A percentile compares a stretch with the other conserved stretches of the same genome.
Conservation (phyloP, 2,113 vertebrate species). For the Ictalurus punctatus region DNA sequence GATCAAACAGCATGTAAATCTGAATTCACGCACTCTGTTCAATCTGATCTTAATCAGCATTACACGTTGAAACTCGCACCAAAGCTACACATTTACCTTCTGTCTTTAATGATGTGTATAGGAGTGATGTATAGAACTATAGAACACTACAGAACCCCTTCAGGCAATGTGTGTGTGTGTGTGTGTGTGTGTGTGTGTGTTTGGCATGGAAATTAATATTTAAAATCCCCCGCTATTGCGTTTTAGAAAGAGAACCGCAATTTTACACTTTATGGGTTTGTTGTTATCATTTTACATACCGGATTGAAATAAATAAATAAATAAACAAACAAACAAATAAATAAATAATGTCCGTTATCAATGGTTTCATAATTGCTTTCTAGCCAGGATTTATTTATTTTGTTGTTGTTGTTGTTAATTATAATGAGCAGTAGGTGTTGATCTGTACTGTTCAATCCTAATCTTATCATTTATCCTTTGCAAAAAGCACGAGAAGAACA, state of each 20-base stretch:
- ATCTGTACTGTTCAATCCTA: neutral
- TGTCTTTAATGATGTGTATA: neutral
- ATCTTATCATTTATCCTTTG: neutral
- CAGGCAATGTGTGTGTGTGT: neutral
- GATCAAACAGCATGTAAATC: slow-evolving; percentile 28
- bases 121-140: neutral
- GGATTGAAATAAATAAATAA: neutral
- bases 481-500: neutral
- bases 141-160: neutral
- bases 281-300: neutral
- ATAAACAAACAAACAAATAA: neutral
- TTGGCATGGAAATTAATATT: neutral
- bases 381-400: neutral
- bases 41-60: neutral
- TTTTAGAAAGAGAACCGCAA: neutral
- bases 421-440: neutral
- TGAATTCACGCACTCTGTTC: neutral
- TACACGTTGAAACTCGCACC: neutral
- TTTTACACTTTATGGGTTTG: neutral
- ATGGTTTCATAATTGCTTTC: neutral
- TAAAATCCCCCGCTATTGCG: neutral
- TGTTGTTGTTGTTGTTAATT: neutral
- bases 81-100: neutral
- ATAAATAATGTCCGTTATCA: neutral
- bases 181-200: neutral